Conservation (phyloP, 2,113 vertebrate genomes). For the Merops nubicus region DNA sequence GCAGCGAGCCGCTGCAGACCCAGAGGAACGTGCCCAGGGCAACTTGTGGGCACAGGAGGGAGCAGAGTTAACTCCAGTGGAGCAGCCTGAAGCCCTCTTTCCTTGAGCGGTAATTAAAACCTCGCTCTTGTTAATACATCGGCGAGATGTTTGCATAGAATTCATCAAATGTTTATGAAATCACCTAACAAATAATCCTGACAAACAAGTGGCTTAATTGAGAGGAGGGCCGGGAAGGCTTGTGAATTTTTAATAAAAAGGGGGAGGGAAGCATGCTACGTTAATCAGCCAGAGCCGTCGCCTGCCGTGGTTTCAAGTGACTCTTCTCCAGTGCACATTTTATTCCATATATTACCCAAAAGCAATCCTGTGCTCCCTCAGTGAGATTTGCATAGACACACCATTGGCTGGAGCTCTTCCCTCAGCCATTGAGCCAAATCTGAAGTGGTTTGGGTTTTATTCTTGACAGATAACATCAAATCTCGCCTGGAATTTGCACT, state of each 20-base stretch:
- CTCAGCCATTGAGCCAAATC: background rate
- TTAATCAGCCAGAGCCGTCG: constrained; percentile 53
- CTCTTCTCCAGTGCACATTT: background rate
- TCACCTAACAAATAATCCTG: constrained; percentile 63
- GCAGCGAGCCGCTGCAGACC: background rate
- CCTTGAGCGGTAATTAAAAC: constrained; percentile 53
- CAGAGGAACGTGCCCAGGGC: background rate
- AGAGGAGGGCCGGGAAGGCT: constrained; percentile 64
- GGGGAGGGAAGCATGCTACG: background rate
- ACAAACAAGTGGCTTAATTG: constrained; percentile 63
- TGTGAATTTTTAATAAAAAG: constrained; percentile 74
- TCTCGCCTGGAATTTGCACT: background rate
- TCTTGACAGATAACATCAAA: background rate
- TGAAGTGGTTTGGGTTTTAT: background rate
- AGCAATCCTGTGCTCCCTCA: background rate
- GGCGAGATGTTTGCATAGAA: constrained; percentile 54
- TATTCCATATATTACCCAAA: background rate
- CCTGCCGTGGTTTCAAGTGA: constrained; percentile 16
- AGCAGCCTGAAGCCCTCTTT: background rate
- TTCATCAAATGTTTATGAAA: constrained; percentile 77
- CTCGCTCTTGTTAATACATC: constrained; percentile 61
- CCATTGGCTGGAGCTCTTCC: background rate
- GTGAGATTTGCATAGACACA: background rate
- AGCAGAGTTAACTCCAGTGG: background rate
- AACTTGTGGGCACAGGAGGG: background rate